Conservation (phyloP, 2,113 vertebrate genomes). For the Capra hircus region DNA sequence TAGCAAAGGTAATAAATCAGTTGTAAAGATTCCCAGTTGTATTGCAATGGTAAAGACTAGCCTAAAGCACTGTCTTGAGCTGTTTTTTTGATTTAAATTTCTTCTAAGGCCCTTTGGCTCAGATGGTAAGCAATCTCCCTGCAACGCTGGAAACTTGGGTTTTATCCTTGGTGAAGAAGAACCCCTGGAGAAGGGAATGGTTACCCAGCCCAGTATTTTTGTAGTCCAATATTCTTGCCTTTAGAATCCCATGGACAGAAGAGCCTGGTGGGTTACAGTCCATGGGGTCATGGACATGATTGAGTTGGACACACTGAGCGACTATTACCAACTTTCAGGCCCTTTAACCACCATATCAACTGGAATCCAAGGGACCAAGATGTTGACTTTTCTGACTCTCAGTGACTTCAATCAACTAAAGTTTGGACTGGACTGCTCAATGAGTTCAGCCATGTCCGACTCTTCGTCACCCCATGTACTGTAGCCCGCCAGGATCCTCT, state of each 20-base stretch:
- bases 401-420: neutral
- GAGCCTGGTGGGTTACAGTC: neutral
- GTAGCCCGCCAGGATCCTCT: neutral
- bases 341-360: neutral
- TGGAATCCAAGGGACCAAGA: neutral
- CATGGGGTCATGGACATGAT: neutral
- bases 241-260: neutral
- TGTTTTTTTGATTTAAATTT: neutral
- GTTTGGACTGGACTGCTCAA: neutral
- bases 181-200: neutral
- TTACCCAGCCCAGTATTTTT: neutral
- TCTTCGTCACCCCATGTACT: neutral
- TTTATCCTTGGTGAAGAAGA: neutral
- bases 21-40: neutral
- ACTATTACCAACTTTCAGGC: neutral
- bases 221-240: neutral
- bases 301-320: neutral
- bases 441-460: neutral
- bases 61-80: neutral
- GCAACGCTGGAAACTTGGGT: neutral
- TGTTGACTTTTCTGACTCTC: neutral
- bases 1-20: neutral
- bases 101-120: neutral
- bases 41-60: neutral
- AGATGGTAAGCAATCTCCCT: neutral